Evolutionary conservation across 2,797 vertebrate genomes (phyloP).

Genomic region (Mormyrops boulengeri): DNA sequence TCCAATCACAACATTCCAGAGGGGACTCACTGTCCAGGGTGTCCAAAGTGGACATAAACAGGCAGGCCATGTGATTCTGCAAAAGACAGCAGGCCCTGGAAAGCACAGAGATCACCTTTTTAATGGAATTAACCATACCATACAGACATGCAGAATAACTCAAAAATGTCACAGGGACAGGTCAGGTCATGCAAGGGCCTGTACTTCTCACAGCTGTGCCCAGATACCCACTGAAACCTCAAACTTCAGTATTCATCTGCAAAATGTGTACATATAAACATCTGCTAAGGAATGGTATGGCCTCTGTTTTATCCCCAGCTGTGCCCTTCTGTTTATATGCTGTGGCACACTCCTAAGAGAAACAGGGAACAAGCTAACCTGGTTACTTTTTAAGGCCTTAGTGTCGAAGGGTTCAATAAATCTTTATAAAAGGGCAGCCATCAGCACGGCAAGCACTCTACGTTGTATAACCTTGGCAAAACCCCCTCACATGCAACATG

Average conservation of each 20-base stretch:
- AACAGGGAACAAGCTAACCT: not conserved
- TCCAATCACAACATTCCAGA: not conserved
- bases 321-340: not conserved
- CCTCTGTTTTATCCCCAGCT: not conserved
- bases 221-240: not conserved
- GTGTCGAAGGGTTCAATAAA: not conserved
- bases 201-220: not conserved
- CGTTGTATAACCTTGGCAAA: constrained; percentile 20
- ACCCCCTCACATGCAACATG: not conserved
- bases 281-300: not conserved
- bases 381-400: not conserved
- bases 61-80: constrained; percentile 70
- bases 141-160: not conserved
- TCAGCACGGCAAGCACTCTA: constrained; percentile 25
- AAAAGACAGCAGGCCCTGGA: constrained; percentile 77
- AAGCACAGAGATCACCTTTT: constrained; percentile 11
- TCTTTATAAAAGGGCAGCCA: constrained; percentile 9
- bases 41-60: constrained; percentile 68
- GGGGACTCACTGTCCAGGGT: constrained; percentile 72
- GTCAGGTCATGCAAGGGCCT: not conserved
- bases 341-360: not conserved
- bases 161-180: not conserved
- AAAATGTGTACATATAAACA: not conserved
- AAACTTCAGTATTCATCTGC: not conserved
- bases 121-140: not conserved